Evolutionary conservation across 2,888 invertebrate genomes (phyloP).

Genomic region (Pherbina coryleti): DNA sequence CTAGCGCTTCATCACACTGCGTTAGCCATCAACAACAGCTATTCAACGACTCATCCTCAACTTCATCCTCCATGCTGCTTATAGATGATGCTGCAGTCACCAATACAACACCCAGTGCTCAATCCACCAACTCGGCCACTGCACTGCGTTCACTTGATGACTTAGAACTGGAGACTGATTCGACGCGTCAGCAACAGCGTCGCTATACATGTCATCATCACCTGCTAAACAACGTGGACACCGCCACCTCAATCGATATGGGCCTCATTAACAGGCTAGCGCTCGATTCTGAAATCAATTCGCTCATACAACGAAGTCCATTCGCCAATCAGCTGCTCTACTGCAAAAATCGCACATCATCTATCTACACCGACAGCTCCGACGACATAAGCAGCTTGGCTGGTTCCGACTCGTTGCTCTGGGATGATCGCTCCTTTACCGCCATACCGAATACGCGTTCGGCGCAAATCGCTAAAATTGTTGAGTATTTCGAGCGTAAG

Average conservation of each 20-base stretch:
- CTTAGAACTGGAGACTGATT: constrained; percentile 68
- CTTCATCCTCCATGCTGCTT: constrained; percentile 70
- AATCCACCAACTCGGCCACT: constrained; percentile 70
- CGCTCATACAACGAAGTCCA: constrained; percentile 69
- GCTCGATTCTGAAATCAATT: constrained; percentile 70
- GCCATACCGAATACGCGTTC: constrained; percentile 72
- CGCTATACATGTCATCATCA: constrained; percentile 67
- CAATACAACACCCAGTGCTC: constrained; percentile 55
- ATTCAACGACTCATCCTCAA: constrained; percentile 70
- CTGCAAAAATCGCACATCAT: constrained; percentile 79
- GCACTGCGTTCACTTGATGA: constrained; percentile 75
- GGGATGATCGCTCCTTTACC: constrained; percentile 77
- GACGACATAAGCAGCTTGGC: constrained; percentile 87
- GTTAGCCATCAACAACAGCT: constrained; percentile 53
- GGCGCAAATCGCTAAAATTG: constrained; percentile 84
- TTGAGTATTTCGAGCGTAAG: constrained; percentile 89
- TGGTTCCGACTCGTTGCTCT: constrained; percentile 80
- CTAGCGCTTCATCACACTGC: constrained; percentile 51
- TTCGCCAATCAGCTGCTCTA: constrained; percentile 72
- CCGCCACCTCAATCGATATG: constrained; percentile 61
- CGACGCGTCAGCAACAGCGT: constrained; percentile 58
- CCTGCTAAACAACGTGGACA: constrained; percentile 56
- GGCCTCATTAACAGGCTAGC: constrained; percentile 71
- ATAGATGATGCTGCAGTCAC: constrained; percentile 73
- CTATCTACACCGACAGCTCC: constrained; percentile 88